A percentile compares a stretch with the other conserved stretches of the same genome.
These are phyloP conservation scores for Heteromurus nitidus DNA, from an alignment of 2,888 invertebrate genomes.

Conservation along the genomic window DNA sequence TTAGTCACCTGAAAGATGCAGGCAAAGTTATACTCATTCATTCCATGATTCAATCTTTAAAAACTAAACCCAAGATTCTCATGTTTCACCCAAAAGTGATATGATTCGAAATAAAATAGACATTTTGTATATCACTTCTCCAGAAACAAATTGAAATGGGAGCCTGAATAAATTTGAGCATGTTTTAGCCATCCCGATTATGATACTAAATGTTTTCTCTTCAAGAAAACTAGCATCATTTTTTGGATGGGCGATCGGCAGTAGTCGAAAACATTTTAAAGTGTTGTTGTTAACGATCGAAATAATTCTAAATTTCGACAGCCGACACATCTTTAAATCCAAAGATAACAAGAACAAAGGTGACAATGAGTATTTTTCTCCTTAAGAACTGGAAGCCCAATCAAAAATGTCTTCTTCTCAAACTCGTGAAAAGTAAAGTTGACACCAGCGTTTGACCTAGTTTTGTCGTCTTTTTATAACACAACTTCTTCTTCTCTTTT, in stretches of 20 bases:
- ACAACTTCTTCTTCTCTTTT: background rate
- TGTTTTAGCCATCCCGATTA: constrained; percentile 4
- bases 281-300: constrained; percentile 39
- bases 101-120: constrained; percentile 34
- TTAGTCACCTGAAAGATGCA: no score
- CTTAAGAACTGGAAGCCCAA: no score
- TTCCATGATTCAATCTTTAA: no score
- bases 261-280: background rate
- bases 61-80: no score
- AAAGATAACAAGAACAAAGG: constrained; percentile 31
- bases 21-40: no score
- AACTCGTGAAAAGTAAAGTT: background rate
- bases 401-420: background rate
- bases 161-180: background rate
- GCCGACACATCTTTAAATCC: constrained; percentile 41
- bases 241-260: background rate
- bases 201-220: background rate
- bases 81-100: constrained; percentile 34
- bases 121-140: no score
- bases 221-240: background rate
- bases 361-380: constrained; percentile 49
- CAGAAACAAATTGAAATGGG: constrained; percentile 45
- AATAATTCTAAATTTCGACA: constrained; percentile 47
- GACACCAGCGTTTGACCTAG: constrained; percentile 41
- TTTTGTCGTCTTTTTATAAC: constrained; percentile 8